phyloP scores from a whole-genome alignment of 2,888 invertebrate species.

The Dryadula phaetusa region DNA sequence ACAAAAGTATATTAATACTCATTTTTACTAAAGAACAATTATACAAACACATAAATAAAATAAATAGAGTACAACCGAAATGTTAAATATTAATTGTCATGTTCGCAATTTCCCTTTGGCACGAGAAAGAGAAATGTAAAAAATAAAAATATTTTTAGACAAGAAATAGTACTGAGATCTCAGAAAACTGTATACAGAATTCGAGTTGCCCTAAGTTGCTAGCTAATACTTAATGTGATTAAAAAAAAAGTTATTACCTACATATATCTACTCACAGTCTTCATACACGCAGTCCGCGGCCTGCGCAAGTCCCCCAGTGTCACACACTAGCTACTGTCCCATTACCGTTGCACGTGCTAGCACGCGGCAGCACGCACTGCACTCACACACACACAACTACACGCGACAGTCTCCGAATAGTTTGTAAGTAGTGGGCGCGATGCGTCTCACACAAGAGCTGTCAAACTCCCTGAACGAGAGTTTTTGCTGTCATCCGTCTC shows the following conservation, averaged over 20 bases:
- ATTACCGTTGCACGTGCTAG: conserved; percentile 1
- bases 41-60: conserved; percentile 62
- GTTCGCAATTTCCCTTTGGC: conserved; percentile 73
- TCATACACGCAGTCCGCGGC: conserved; percentile 49
- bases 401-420: neutral
- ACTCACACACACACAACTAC: neutral
- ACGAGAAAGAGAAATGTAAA: conserved; percentile 63
- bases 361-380: neutral
- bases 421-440: neutral
- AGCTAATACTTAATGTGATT: conserved; percentile 60
- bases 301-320: conserved; percentile 37
- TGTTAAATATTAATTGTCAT: conserved; percentile 68
- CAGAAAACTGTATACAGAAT: conserved; percentile 76
- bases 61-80: conserved; percentile 69
- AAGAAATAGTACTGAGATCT: conserved; percentile 72
- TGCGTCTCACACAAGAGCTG: conserved; percentile 65
- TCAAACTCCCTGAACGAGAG: conserved; percentile 72
- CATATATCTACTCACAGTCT: conserved; percentile 71
- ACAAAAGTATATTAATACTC: conserved; percentile 40
- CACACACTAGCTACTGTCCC: conserved; percentile 44
- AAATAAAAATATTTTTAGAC: conserved; percentile 51
- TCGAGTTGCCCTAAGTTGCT: conserved; percentile 57
- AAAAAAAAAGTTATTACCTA: conserved; percentile 56
- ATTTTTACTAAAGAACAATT: conserved; percentile 33
- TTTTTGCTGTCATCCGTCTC: conserved; percentile 64